These are phyloP conservation scores for Syrphus vitripennis DNA, from an alignment of 2,888 invertebrate species.

Conservation along the genomic window DNA sequence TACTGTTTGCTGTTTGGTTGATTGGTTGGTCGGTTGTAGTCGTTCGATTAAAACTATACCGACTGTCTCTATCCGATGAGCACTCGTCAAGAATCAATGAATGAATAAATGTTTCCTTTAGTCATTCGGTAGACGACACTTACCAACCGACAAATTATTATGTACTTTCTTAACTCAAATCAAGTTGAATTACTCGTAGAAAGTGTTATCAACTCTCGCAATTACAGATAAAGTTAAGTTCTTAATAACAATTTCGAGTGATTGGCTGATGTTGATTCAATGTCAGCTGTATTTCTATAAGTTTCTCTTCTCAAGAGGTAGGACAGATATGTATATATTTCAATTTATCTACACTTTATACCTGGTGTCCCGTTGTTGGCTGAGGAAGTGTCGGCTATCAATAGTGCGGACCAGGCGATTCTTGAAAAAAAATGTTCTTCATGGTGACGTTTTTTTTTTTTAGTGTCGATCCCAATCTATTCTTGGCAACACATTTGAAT, in stretches of 20 bases:
- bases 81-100: not conserved
- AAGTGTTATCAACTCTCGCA: not conserved
- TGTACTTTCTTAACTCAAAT: not conserved
- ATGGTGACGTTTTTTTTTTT: not conserved
- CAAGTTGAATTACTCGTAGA: not conserved
- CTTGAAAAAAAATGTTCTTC: not conserved
- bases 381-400: not conserved
- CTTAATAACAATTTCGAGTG: not conserved
- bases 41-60: not conserved
- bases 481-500: not conserved
- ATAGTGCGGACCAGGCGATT: not conserved
- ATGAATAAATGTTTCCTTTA: not conserved
- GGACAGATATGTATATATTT: not conserved
- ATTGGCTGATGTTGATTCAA: not conserved
- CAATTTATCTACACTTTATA: not conserved
- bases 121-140: not conserved
- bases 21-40: not conserved
- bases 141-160: not conserved
- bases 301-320: not conserved
- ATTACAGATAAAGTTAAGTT: not conserved
- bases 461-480: not conserved
- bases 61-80: not conserved
- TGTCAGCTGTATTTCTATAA: conserved; percentile 5
- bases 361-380: not conserved
- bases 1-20: not conserved